Conservation (phyloP, 1,140 invertebrate genomes). For the Drosophila albomicans region DNA sequence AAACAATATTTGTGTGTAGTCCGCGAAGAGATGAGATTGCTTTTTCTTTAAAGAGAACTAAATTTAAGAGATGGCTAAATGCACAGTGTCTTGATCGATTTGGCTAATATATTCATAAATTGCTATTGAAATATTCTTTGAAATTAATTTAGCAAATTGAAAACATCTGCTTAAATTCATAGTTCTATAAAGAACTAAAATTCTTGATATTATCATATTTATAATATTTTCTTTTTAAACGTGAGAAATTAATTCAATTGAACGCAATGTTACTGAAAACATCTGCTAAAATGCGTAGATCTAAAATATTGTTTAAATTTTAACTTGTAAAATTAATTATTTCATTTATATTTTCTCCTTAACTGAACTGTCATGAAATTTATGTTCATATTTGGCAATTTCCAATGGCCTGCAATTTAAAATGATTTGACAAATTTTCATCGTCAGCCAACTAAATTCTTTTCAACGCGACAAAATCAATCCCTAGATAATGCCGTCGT, state of each 20-base stretch:
- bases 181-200: no score
- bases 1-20: conserved; percentile 37
- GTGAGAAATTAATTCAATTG: no score
- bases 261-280: no score
- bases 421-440: not conserved
- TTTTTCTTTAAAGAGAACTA: conserved; percentile 38
- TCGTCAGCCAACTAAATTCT: conserved; percentile 14
- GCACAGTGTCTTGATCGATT: conserved; percentile 5
- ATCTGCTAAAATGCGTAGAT: no score
- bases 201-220: not conserved
- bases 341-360: no score
- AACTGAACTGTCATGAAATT: no score
- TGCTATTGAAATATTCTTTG: not conserved
- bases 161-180: not conserved
- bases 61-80: conserved; percentile 15
- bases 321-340: no score
- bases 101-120: not conserved
- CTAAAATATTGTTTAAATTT: no score
- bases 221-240: not conserved
- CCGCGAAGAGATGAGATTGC: not conserved
- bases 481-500: conserved; percentile 38
- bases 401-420: not conserved
- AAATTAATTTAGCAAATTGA: not conserved
- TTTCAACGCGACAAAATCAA: conserved; percentile 35
- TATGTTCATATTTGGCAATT: not conserved